These are phyloP conservation scores for Neodontobutis hainanensis DNA, from an alignment of 2,113 vertebrate species.

Conservation along the genomic window DNA sequence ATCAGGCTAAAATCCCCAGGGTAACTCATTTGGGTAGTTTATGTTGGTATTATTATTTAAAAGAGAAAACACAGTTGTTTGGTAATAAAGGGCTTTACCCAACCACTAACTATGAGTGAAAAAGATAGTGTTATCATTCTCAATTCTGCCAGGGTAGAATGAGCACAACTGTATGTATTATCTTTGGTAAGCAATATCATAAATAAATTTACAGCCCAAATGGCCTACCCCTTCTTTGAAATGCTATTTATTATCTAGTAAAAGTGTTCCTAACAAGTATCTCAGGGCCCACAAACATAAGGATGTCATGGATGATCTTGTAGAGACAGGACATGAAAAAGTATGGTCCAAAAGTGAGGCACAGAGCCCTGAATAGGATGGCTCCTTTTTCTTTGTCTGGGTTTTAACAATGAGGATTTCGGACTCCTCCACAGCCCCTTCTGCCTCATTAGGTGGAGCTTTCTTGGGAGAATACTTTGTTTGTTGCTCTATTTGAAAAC, in stretches of 20 bases:
- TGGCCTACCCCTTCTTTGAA: background rate
- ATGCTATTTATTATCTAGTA: background rate
- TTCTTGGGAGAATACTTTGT: slow-evolving; percentile 76
- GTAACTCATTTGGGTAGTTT: too few species aligned
- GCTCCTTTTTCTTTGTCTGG: slow-evolving; percentile 73
- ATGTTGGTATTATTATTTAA: too few species aligned
- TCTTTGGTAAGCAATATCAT: too few species aligned
- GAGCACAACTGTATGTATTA: too few species aligned
- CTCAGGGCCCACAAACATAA: slow-evolving; percentile 93
- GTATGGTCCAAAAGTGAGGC: slow-evolving; percentile 92
- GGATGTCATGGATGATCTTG: slow-evolving; percentile 90
- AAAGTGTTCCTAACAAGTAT: slow-evolving; percentile 82
- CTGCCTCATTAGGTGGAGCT: slow-evolving; percentile 38
- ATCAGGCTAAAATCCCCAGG: too few species aligned
- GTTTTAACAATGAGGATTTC: slow-evolving; percentile 86
- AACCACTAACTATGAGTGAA: too few species aligned
- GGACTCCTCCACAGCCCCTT: slow-evolving; percentile 73
- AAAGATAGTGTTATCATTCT: too few species aligned
- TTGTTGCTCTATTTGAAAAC: slow-evolving; percentile 64
- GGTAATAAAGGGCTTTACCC: too few species aligned
- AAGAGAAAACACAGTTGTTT: too few species aligned
- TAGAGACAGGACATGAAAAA: slow-evolving; percentile 94
- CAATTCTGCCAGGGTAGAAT: too few species aligned
- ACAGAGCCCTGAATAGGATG: slow-evolving; percentile 91
- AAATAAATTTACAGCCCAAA: too few species aligned